phyloP scores from a whole-genome alignment of 2,888 invertebrate genomes.

The Ichneumoninae sp. region DNA sequence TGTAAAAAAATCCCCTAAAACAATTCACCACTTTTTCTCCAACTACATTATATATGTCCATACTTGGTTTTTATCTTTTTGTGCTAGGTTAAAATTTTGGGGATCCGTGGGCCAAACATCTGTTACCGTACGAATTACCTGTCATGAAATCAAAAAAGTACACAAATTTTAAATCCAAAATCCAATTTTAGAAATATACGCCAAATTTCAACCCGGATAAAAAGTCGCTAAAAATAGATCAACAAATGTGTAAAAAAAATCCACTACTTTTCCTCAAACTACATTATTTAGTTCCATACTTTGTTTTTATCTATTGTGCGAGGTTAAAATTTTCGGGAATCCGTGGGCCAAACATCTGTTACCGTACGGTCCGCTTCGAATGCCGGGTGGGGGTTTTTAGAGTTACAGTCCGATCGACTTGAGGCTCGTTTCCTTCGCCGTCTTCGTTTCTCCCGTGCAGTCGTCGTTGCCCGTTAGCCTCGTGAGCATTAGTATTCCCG shows the following conservation, averaged over 20 bases:
- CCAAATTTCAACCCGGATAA: background rate
- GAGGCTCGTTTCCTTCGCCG: background rate
- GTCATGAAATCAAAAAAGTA: background rate
- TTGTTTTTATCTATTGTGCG: background rate
- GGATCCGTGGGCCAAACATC: background rate
- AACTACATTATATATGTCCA: background rate
- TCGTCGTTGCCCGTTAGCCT: conserved; percentile 9
- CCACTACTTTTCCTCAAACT: background rate
- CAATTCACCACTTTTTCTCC: background rate
- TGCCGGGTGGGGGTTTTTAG: background rate
- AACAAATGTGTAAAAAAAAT: background rate
- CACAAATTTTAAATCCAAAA: background rate
- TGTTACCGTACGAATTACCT: background rate
- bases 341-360: background rate
- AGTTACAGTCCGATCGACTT: background rate
- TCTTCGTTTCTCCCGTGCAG: background rate
- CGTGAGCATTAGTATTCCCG: conserved; percentile 9
- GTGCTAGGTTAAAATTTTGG: background rate
- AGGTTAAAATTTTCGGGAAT: background rate
- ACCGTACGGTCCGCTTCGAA: background rate
- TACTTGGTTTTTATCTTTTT: background rate
- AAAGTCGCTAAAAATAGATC: background rate
- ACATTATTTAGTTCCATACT: background rate
- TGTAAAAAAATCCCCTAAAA: background rate
- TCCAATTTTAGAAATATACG: background rate